A percentile compares a stretch with the other conserved stretches of the same genome.
These are phyloP conservation scores for Rotaria magnacalcarata DNA, from an alignment of 2,888 invertebrate species.

Conservation along the genomic window DNA sequence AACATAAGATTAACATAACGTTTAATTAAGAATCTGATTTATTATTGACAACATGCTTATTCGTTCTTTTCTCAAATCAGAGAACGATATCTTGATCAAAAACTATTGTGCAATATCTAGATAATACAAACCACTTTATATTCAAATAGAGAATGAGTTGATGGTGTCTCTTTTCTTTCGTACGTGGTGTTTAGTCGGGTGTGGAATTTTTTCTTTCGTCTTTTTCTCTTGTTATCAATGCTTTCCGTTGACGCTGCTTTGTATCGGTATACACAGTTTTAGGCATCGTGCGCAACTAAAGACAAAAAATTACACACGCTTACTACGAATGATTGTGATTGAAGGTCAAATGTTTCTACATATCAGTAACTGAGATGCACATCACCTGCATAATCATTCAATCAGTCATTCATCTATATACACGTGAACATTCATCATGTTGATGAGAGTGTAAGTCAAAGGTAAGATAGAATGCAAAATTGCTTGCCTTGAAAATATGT, in stretches of 20 bases:
- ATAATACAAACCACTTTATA: slow-evolving; percentile 12
- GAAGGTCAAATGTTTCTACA: background rate
- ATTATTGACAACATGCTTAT: background rate
- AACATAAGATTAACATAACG: background rate
- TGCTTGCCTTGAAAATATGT: background rate
- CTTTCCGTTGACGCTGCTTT: background rate
- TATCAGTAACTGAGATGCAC: background rate
- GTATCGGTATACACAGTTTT: background rate
- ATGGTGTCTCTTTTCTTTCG: background rate
- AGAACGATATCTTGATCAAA: too few relatives aligned
- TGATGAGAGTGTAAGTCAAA: background rate
- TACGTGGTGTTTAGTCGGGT: slow-evolving; percentile 20
- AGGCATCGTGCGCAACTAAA: background rate
- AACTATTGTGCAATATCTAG: background rate
- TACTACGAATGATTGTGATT: background rate
- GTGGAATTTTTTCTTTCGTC: background rate
- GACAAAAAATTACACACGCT: background rate
- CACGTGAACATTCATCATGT: background rate
- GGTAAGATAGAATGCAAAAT: background rate
- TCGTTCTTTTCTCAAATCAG: too few relatives aligned
- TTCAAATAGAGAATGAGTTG: background rate
- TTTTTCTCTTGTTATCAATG: background rate
- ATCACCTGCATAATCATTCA: background rate
- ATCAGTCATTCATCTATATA: slow-evolving; percentile 3
- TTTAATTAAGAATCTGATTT: background rate